A percentile compares a stretch with the other conserved stretches of the same genome.
These are phyloP conservation scores for Lates japonicus DNA, from an alignment of 2,797 vertebrate genomes.

Conservation along the genomic window DNA sequence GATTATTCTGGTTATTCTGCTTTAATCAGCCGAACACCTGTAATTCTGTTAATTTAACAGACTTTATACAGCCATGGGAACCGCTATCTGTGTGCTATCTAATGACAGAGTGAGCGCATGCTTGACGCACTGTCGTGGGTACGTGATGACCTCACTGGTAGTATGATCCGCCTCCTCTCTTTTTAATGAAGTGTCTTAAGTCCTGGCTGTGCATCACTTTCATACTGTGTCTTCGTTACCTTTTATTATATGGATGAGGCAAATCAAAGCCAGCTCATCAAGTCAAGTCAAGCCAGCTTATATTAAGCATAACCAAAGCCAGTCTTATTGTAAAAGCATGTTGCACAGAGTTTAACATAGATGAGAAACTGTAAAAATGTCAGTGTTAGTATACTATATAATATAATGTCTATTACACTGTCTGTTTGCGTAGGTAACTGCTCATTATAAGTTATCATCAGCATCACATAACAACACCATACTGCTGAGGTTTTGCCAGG, in stretches of 20 bases:
- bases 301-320: neutral
- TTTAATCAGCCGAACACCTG: neutral
- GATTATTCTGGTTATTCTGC: neutral
- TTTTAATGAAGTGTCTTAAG: conserved; percentile 19
- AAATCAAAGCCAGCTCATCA: neutral
- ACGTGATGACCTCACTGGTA: conserved; percentile 68
- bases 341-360: neutral
- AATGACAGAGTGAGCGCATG: conserved; percentile 25
- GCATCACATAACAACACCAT: neutral
- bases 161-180: conserved; percentile 39
- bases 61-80: neutral
- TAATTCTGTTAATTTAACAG: neutral
- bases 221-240: neutral
- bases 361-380: neutral
- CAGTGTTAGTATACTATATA: neutral
- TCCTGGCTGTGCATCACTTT: neutral
- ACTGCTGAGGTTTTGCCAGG: conserved; percentile 23
- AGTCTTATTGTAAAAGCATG: neutral
- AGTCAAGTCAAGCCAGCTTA: neutral
- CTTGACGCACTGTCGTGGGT: conserved; percentile 38
- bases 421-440: neutral
- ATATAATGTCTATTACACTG: neutral
- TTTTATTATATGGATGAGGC: neutral
- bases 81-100: neutral
- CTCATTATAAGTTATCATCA: conserved; percentile 5